Evolutionary conservation across 1,140 invertebrate genomes (phyloP), one percentile per base, ranked within the genome.

Genomic region (Ladona fulva): DNA sequence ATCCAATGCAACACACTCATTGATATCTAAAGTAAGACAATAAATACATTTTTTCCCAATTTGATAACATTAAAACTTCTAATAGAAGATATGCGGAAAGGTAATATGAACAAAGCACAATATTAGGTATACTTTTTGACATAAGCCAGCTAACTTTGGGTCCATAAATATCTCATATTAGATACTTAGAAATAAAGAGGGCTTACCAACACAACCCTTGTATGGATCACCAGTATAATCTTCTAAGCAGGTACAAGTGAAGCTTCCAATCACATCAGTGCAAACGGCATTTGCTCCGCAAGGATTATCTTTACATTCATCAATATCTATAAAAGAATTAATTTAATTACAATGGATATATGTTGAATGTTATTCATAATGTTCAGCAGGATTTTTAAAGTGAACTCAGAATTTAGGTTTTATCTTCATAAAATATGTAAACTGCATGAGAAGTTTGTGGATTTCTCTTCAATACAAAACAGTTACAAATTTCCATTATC

Each of bases 271-370:
- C 24, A 93, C 95, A 84, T 97, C 95, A 80, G 90, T 92, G 85
- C 95, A 97, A 77, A 92, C 86, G 25, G 95, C 93, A 83, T 96
- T 94, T 81, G 89, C 88, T 81, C 94, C 93, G 85, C 95, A 97
- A 42, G 93, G 92, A 85, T 91, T 94, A 85, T 89, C 90, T 83
- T 91, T 89, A 86, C 94, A 96, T 88, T 95, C 94, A 88, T 96
- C 93, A 85, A 95, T 88, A 90, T 95, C 94, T 96, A 83, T 78
- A 82, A 84, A 24, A 16, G 19, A 42, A 42, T 8, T 22, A 74
- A 74, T 5, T n/a, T 22, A 74, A 24, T n/a, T 3, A 22, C 66
- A 37, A 24, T n/a, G 29, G 3, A 37, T 37, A 37, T 37, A 37
- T 8, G 1, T 37, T 5, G 29, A 37, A 37, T 1, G 29, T 37